Conservation (phyloP, 2,888 invertebrate species). For the Campopleginae sp. region DNA sequence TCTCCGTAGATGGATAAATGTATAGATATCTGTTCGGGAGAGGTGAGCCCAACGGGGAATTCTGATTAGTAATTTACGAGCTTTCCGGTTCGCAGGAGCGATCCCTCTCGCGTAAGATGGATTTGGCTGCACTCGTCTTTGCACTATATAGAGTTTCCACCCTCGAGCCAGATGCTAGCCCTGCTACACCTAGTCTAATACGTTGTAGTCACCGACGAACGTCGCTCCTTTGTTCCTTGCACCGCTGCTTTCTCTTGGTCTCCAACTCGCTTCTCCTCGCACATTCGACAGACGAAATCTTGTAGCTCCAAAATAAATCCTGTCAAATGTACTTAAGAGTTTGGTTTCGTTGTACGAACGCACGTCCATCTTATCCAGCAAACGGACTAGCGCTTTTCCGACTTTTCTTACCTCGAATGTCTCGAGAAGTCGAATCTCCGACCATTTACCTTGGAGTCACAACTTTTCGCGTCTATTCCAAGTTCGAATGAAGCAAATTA, state of each 20-base stretch:
- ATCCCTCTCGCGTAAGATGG: slow-evolving; percentile 63
- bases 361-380: slow-evolving; percentile 69
- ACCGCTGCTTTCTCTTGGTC: background rate
- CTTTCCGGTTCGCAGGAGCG: slow-evolving; percentile 73
- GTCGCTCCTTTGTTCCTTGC: slow-evolving; percentile 38
- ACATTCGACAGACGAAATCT: slow-evolving; percentile 3
- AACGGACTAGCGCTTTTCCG: slow-evolving; percentile 30
- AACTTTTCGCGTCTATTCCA: background rate
- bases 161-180: slow-evolving; percentile 57
- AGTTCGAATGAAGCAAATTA: background rate
- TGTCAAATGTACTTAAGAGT: slow-evolving; percentile 81
- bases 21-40: slow-evolving; percentile 1
- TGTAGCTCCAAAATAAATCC: slow-evolving; percentile 76
- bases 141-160: slow-evolving; percentile 39
- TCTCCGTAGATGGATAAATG: background rate
- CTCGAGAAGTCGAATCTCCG: background rate
- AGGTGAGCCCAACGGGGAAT: slow-evolving; percentile 71
- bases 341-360: slow-evolving; percentile 70
- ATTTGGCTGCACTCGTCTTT: slow-evolving; percentile 56
- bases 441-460: background rate
- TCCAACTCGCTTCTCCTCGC: background rate
- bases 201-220: slow-evolving; percentile 19
- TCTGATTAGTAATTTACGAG: slow-evolving; percentile 83
- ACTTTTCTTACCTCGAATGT: background rate
- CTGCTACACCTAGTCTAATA: slow-evolving; percentile 22